These are phyloP conservation scores for Agonopterix heracliana DNA, from an alignment of 2,888 invertebrate species.

Conservation along the genomic window DNA sequence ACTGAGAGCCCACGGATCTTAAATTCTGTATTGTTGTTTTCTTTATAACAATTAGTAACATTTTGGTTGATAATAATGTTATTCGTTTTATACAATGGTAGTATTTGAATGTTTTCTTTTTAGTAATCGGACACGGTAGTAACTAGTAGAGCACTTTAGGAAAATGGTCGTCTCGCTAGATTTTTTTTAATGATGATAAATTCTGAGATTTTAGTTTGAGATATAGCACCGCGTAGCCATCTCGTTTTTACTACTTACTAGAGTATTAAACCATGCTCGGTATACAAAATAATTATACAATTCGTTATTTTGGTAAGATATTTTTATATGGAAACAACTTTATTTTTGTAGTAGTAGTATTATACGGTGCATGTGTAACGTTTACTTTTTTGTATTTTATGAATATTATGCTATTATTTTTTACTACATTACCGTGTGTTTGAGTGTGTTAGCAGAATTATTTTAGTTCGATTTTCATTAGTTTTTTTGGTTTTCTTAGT, in stretches of 20 bases:
- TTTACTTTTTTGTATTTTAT: conserved; percentile 61
- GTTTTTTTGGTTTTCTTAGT: conserved; percentile 67
- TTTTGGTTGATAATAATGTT: conserved; percentile 62
- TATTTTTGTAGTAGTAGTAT: conserved; percentile 71
- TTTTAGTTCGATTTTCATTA: conserved; percentile 64
- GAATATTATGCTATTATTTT: conserved; percentile 64
- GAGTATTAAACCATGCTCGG: conserved; percentile 67
- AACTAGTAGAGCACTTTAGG: conserved; percentile 68
- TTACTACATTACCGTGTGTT: conserved; percentile 70
- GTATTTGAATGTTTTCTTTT: conserved; percentile 51
- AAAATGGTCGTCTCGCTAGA: conserved; percentile 69
- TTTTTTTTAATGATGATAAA: conserved; percentile 47
- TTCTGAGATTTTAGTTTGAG: conserved; percentile 58
- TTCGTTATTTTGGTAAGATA: conserved; percentile 74
- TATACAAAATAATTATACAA: conserved; percentile 68
- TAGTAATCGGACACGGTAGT: conserved; percentile 65
- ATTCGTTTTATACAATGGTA: conserved; percentile 66
- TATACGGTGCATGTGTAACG: conserved; percentile 73
- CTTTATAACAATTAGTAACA: conserved; percentile 59
- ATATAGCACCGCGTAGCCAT: conserved; percentile 24
- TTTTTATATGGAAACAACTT: conserved; percentile 67
- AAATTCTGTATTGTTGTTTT: conserved; percentile 46
- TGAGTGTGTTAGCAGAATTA: conserved; percentile 74
- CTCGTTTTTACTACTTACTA: conserved; percentile 45
- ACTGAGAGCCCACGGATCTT: conserved; percentile 68